These are phyloP conservation scores for Alloscopus bannaensis DNA, from an alignment of 2,888 invertebrate species.

Conservation along the genomic window DNA sequence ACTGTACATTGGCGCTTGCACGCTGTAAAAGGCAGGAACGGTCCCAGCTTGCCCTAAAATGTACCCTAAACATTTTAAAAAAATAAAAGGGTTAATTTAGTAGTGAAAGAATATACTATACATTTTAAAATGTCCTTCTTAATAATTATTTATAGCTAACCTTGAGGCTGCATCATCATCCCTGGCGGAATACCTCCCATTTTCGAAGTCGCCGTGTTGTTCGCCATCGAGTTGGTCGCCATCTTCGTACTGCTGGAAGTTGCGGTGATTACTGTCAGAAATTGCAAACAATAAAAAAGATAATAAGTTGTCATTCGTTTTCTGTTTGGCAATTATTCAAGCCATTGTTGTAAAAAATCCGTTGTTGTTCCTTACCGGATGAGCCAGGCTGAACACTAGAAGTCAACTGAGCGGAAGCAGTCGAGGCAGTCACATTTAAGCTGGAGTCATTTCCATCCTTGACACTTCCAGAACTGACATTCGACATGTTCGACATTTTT, in stretches of 20 bases:
- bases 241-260: constrained; percentile 70
- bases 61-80: too few relatives aligned
- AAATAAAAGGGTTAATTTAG: too few relatives aligned
- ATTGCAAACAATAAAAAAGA: constrained; percentile 16
- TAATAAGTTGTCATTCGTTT: too few relatives aligned
- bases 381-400: constrained; percentile 68
- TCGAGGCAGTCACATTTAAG: constrained; percentile 63
- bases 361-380: constrained; percentile 69
- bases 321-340: too few relatives aligned
- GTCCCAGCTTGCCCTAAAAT: constrained; percentile 70
- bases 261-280: constrained; percentile 61
- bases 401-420: constrained; percentile 68
- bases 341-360: too few relatives aligned
- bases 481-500: constrained; percentile 64
- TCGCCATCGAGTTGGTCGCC: constrained; percentile 66
- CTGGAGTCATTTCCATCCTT: constrained; percentile 69
- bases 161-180: constrained; percentile 71
- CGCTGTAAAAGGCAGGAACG: constrained; percentile 67
- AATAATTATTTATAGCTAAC: too few relatives aligned
- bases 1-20: constrained; percentile 71
- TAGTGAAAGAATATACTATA: too few relatives aligned
- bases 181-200: constrained; percentile 69
- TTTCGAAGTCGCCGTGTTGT: constrained; percentile 67
- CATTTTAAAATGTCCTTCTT: too few relatives aligned
- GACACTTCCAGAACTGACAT: constrained; percentile 56